Conservation (phyloP, 2,113 vertebrate species). For the Odontophorus gujanensis region DNA sequence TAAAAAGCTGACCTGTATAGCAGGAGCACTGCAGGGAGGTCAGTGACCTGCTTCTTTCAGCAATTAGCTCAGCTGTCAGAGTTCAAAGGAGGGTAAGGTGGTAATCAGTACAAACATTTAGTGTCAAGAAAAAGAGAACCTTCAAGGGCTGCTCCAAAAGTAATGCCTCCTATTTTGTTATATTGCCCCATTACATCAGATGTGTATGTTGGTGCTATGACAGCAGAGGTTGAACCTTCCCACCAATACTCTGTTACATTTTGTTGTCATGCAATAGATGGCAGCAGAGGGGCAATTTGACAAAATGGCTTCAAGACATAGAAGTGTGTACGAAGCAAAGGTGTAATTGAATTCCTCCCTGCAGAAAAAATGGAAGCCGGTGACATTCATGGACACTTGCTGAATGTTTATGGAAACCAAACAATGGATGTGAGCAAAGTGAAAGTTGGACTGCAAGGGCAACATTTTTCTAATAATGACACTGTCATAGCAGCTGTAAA, state of each 20-base stretch:
- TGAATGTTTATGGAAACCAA: background rate
- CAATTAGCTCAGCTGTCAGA: background rate
- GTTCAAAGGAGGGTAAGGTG: background rate
- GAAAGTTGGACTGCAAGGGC: no score
- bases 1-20: background rate
- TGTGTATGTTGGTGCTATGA: no score
- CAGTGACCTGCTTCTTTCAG: background rate
- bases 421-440: no score
- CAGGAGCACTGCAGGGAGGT: background rate
- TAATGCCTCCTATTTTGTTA: background rate
- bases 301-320: background rate
- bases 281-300: background rate
- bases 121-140: background rate
- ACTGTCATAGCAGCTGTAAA: no score
- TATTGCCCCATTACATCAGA: background rate
- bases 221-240: background rate
- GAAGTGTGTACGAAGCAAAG: background rate
- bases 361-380: background rate
- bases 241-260: background rate
- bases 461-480: no score
- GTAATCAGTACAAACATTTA: background rate
- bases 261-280: background rate
- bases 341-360: background rate
- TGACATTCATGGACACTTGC: background rate
- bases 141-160: background rate